These are phyloP conservation scores for Drosophila tripunctata DNA, from an alignment of 2,888 invertebrate species.

Conservation along the genomic window DNA sequence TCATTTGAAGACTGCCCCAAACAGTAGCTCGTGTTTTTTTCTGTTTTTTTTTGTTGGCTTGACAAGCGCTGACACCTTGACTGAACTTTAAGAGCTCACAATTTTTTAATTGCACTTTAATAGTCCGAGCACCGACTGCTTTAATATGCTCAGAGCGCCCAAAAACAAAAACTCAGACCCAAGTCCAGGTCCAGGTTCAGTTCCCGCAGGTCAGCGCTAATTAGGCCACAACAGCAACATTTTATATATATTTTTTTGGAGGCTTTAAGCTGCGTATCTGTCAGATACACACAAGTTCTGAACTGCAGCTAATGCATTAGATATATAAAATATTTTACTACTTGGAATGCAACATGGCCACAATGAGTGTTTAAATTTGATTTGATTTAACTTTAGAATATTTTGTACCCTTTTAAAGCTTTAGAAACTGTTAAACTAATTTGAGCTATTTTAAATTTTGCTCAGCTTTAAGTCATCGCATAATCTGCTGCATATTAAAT, in stretches of 20 bases:
- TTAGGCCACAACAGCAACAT: slow-evolving; percentile 40
- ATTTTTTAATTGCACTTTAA: slow-evolving; percentile 75
- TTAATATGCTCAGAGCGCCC: slow-evolving; percentile 68
- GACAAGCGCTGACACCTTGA: slow-evolving; percentile 79
- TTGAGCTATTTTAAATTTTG: too few relatives aligned
- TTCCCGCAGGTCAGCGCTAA: slow-evolving; percentile 36
- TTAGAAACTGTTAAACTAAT: too few relatives aligned
- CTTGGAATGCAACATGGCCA: neutral
- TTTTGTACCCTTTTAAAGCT: too few relatives aligned
- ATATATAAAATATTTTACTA: slow-evolving; percentile 13
- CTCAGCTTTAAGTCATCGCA: too few relatives aligned
- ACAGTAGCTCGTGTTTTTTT: slow-evolving; percentile 71
- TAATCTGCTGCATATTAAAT: too few relatives aligned
- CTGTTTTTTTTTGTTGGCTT: too few relatives aligned
- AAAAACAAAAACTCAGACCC: neutral
- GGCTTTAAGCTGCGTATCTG: slow-evolving; percentile 28
- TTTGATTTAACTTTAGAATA: too few relatives aligned
- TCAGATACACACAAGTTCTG: slow-evolving; percentile 7
- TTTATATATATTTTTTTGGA: too few relatives aligned
- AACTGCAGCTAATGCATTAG: slow-evolving; percentile 23
- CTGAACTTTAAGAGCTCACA: slow-evolving; percentile 62
- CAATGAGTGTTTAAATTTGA: neutral
- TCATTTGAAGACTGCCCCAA: slow-evolving; percentile 29
- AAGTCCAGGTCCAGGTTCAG: slow-evolving; percentile 8
- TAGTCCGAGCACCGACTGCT: slow-evolving; percentile 49